Evolutionary conservation across 2,113 vertebrate genomes (phyloP).

Genomic region (Silurus meridionalis): DNA sequence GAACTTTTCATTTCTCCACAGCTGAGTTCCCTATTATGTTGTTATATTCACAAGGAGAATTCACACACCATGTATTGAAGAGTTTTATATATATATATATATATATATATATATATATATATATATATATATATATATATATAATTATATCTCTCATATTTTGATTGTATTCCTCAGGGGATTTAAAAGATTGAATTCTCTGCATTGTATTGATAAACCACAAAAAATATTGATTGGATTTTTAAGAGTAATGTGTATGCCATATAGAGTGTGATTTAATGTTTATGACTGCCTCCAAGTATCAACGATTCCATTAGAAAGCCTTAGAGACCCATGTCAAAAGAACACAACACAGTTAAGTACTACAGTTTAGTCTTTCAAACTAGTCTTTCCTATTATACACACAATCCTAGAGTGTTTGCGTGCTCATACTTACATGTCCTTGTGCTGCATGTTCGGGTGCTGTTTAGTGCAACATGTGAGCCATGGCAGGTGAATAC

Average conservation of each 20-base stretch:
- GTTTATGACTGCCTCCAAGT: not conserved
- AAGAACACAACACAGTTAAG: not conserved
- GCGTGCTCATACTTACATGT: constrained; percentile 74
- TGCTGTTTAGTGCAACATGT: constrained; percentile 69
- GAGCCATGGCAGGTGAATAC: constrained; percentile 77
- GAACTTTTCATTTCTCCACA: not conserved
- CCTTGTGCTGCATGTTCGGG: constrained; percentile 67
- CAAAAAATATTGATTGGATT: not conserved
- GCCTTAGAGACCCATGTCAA: not conserved
- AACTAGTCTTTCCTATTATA: not conserved
- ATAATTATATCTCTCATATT: not conserved
- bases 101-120: too few species aligned
- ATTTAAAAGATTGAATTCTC: not conserved
- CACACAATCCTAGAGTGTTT: not conserved
- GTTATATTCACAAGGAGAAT: not conserved
- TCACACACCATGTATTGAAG: not conserved
- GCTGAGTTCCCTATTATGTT: not conserved
- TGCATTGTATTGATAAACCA: not conserved
- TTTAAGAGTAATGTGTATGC: not conserved
- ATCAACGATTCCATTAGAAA: not conserved
- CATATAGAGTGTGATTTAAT: not conserved
- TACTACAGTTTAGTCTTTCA: not conserved
- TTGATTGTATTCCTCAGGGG: not conserved
- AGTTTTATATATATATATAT: not conserved
- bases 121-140: too few species aligned